Evolutionary conservation across 2,113 vertebrate genomes (phyloP).

Genomic region (Oncorhynchus gorbuscha): DNA sequence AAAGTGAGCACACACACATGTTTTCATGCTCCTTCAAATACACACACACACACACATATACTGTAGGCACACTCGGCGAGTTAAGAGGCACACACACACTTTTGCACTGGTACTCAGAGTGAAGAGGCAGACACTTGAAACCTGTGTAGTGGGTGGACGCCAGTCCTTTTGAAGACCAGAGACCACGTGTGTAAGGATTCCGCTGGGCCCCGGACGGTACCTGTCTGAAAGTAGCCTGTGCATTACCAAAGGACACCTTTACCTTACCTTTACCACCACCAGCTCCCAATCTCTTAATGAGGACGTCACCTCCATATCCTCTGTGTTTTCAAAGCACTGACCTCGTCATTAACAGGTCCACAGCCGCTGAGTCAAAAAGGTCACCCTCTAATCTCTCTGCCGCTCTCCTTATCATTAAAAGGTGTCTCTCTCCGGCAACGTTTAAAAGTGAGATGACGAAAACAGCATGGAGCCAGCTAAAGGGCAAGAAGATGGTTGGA

Average conservation of each 20-base stretch:
- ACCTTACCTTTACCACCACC: neutral
- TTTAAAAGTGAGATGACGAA: neutral
- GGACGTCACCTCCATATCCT: neutral
- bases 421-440: neutral
- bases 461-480: neutral
- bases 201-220: no score
- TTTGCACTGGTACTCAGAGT: neutral
- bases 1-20: neutral
- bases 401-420: neutral
- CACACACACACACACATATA: neutral
- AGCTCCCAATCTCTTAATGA: neutral
- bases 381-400: no score
- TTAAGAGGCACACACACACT: no score
- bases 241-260: neutral
- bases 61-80: no score
- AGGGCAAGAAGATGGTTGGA: neutral
- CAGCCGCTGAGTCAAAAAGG: no score
- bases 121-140: neutral
- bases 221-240: neutral
- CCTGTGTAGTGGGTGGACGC: neutral
- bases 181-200: neutral
- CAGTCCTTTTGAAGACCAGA: neutral
- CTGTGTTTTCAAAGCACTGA: conserved; percentile 1
- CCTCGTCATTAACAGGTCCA: neutral
- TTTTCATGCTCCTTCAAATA: neutral